Conservation (phyloP, 2,113 vertebrate species). For the Polypterus bichir region DNA sequence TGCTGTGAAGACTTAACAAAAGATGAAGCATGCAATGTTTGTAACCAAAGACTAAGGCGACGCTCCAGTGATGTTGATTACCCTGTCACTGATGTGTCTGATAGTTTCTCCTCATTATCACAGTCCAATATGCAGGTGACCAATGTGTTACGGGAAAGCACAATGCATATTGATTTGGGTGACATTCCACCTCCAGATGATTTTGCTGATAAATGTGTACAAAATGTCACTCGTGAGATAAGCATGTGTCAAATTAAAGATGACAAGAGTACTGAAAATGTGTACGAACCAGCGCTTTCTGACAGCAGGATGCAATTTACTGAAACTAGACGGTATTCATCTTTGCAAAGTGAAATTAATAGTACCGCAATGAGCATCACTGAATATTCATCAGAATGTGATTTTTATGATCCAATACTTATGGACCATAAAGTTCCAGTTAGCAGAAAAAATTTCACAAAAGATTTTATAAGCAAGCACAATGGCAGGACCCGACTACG, state of each 20-base stretch:
- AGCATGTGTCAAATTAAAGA: slow-evolving; percentile 25
- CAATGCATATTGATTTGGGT: slow-evolving; percentile 20
- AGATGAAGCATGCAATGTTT: slow-evolving; percentile 1
- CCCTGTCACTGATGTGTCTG: slow-evolving; percentile 22
- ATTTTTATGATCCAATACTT: slow-evolving; percentile 20
- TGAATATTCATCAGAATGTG: slow-evolving; percentile 23
- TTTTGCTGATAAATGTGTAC: slow-evolving; percentile 38
- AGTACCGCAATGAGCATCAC: slow-evolving; percentile 1
- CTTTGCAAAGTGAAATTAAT: slow-evolving; percentile 12
- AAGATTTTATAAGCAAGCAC: slow-evolving; percentile 32
- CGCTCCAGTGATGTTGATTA: slow-evolving; percentile 29
- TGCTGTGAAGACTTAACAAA: slow-evolving; percentile 17
- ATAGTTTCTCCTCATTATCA: slow-evolving; percentile 22
- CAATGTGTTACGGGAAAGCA: slow-evolving; percentile 14
- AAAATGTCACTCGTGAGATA: slow-evolving; percentile 25
- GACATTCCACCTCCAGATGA: slow-evolving; percentile 41
- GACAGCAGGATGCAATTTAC: background rate
- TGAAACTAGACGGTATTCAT: slow-evolving; percentile 11
- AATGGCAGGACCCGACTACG: slow-evolving; percentile 27
- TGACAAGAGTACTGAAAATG: slow-evolving; percentile 17
- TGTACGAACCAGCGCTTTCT: background rate
- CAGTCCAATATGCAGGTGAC: slow-evolving; percentile 25
- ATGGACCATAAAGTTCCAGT: slow-evolving; percentile 22
- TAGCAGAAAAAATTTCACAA: slow-evolving; percentile 34
- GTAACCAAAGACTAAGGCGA: slow-evolving; percentile 1